Base-by-base conservation (phyloP, 2,113 vertebrate genomes). In the Colossoma macropomum region DNA sequence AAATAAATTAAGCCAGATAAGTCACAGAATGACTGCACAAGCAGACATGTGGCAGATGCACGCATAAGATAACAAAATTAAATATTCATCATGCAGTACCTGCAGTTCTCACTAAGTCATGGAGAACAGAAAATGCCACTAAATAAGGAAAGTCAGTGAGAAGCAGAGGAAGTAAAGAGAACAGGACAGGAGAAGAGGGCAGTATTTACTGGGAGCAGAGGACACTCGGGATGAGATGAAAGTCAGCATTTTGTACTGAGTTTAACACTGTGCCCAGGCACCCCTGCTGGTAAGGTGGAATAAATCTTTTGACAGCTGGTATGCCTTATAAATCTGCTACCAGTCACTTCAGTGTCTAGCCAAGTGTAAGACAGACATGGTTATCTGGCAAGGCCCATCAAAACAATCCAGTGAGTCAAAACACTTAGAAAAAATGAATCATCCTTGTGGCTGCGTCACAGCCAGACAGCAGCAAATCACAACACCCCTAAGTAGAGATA, bases 71-170 rank as follows among this genome's bases (percentile, higher is more conserved):
- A 82, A 78, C 79, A 60, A 81, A 73, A 75, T 83, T 38, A 82
- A 86, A 79, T 89, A 91, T 88, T 88, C 88, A 87, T 86, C 85
- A 92, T 87, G 88, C 88, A 88, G 62, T 56, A 34, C 28, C 27
- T 69, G 34, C 54, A 56, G 3, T 23, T 76, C 28, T 34, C 19
- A 60, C 73, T 70, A 77, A 70, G 63, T 59, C 81, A 82, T 17
- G 4, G n/a, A 70, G 74, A 54, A 62, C 60, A 66, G 34, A 75
- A n/a, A 52, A 68, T 48, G 59, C 10, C 80, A 54, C 59, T 52
- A 32, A 75, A 75, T 50, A n/a, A 32, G 21, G 9, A 15, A 25
- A 75, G 56, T 13, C 8, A 32, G 19, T 60, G 21, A 66, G 23
- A 65, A n/a, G 45, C 38, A 75, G 71, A 54, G 76, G 28, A 21